phyloP scores from a whole-genome alignment of 2,113 vertebrate genomes.

The Pluvianellus socialis region DNA sequence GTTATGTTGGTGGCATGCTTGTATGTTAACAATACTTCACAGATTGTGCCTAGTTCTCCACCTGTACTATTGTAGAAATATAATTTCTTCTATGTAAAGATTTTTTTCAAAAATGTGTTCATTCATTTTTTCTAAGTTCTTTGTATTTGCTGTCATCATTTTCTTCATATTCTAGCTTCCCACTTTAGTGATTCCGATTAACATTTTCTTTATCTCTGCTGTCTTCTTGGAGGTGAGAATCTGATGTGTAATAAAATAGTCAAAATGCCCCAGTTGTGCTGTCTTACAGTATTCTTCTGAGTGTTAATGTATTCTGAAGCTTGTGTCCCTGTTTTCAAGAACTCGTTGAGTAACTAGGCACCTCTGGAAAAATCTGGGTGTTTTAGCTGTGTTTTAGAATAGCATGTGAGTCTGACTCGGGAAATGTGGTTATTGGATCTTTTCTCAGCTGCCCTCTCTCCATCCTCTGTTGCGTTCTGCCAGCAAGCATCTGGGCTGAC shows the following conservation, averaged over 20 bases:
- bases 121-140: background rate
- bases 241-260: background rate
- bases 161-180: background rate
- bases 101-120: background rate
- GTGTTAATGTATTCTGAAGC: background rate
- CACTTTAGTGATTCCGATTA: background rate
- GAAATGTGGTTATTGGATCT: accelerated
- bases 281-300: background rate
- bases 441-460: background rate
- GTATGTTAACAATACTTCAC: background rate
- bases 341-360: background rate
- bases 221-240: background rate
- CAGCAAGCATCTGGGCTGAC: background rate
- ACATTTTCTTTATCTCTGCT: background rate
- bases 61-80: background rate
- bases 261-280: background rate
- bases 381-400: background rate
- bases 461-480: background rate
- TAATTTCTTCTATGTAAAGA: background rate
- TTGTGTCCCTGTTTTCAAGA: background rate
- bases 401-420: background rate
- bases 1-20: background rate
- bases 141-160: background rate
- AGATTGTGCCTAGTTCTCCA: background rate
- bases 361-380: background rate